A percentile compares a stretch with the other conserved stretches of the same genome.
Evolutionary conservation across 2,113 vertebrate species (phyloP).

Genomic region (Hipposideros armiger): DNA sequence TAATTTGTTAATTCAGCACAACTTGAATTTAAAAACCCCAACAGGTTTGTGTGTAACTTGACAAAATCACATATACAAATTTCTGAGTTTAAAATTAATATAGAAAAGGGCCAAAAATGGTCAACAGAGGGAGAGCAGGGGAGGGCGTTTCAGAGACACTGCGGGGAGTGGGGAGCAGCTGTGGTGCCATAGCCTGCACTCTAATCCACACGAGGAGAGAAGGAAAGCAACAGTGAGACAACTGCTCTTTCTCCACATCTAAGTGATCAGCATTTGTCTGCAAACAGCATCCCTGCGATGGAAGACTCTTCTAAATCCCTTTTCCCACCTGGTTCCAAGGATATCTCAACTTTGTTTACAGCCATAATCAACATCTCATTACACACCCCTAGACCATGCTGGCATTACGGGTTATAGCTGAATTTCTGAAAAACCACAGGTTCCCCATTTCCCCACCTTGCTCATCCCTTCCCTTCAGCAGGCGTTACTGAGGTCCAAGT

Average conservation of each 20-base stretch:
- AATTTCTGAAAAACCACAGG: neutral
- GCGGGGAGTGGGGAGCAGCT: neutral
- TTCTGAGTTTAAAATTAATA: slow-evolving; percentile 39
- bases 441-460: neutral
- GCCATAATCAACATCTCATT: neutral
- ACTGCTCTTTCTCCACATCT: neutral
- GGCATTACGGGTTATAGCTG: accelerated
- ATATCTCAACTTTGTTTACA: neutral
- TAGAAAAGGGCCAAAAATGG: neutral
- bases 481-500: neutral
- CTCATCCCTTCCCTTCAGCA: neutral
- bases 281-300: too few species aligned
- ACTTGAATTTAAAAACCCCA: neutral
- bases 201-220: neutral
- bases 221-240: neutral
- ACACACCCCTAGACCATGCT: neutral
- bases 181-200: accelerated
- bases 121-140: neutral
- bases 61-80: neutral
- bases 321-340: neutral
- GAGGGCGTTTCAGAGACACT: neutral
- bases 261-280: neutral
- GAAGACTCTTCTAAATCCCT: neutral
- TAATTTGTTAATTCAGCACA: neutral
- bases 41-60: neutral